Conservation (phyloP, 2,113 vertebrate genomes). For the Conger conger region DNA sequence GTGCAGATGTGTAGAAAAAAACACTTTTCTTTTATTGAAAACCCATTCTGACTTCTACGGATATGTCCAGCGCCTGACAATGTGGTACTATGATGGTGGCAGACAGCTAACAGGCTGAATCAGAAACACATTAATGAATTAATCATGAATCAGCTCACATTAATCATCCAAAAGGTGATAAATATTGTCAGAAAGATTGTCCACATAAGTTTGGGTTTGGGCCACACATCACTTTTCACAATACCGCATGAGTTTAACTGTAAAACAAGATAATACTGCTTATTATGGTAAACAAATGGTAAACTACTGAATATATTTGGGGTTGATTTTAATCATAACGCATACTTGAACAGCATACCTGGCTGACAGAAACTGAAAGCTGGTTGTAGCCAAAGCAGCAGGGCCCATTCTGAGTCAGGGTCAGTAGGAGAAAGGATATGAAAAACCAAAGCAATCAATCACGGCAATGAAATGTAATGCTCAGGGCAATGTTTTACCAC, state of each 20-base stretch:
- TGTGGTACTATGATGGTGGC: slow-evolving; percentile 52
- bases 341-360: not conserved
- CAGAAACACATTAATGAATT: too few species aligned
- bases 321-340: slow-evolving; percentile 50
- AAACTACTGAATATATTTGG: slow-evolving; percentile 66
- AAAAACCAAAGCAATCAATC: not conserved
- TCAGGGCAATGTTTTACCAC: not conserved
- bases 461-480: not conserved
- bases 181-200: slow-evolving; percentile 47
- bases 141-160: too few species aligned
- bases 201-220: slow-evolving; percentile 48
- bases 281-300: slow-evolving; percentile 45
- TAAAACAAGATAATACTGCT: slow-evolving; percentile 66
- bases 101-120: slow-evolving; percentile 69
- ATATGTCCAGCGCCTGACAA: slow-evolving; percentile 38
- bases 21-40: not conserved
- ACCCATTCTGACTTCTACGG: slow-evolving; percentile 7
- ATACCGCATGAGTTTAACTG: slow-evolving; percentile 57
- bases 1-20: not conserved
- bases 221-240: slow-evolving; percentile 44
- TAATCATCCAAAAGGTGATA: slow-evolving; percentile 50
- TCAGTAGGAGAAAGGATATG: not conserved
- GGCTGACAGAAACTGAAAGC: not conserved
- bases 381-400: not conserved
- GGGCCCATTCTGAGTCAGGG: not conserved